phyloP scores from a whole-genome alignment of 2,113 vertebrate genomes.

The Casuarius casuarius region DNA sequence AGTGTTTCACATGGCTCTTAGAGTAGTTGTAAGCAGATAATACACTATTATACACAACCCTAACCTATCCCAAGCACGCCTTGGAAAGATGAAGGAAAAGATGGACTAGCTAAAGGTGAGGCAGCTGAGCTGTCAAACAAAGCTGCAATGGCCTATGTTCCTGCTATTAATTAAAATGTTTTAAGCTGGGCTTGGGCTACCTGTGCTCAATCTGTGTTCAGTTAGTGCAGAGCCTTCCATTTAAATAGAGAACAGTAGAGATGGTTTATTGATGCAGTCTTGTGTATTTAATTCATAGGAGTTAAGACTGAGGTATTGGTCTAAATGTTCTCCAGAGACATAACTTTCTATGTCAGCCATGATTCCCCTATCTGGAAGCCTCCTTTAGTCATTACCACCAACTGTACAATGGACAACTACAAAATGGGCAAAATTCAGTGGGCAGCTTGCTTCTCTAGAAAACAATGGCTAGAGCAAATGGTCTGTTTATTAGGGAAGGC shows the following conservation, averaged over 20 bases:
- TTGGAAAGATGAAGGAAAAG: not conserved
- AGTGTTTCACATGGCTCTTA: conserved; percentile 4
- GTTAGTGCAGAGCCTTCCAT: not conserved
- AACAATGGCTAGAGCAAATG: not conserved
- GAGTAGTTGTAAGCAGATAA: not conserved
- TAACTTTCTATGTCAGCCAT: not conserved
- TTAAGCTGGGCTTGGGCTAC: not conserved
- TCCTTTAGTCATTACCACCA: not conserved
- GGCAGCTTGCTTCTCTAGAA: not conserved
- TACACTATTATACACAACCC: not conserved
- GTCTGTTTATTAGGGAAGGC: not conserved
- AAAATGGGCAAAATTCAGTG: not conserved
- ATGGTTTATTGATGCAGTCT: not conserved
- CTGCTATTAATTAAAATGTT: not conserved
- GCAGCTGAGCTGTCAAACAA: not conserved
- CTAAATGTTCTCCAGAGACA: not conserved
- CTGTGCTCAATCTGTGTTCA: not conserved
- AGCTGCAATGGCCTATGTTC: not conserved
- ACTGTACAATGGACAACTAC: not conserved
- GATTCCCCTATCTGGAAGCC: not conserved
- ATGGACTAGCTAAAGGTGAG: not conserved
- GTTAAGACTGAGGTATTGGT: not conserved
- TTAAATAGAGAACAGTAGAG: not conserved
- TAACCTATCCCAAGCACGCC: not conserved
- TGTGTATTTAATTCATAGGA: not conserved